phyloP scores from a whole-genome alignment of 1,140 invertebrate genomes.

The Drosophila serrata region DNA sequence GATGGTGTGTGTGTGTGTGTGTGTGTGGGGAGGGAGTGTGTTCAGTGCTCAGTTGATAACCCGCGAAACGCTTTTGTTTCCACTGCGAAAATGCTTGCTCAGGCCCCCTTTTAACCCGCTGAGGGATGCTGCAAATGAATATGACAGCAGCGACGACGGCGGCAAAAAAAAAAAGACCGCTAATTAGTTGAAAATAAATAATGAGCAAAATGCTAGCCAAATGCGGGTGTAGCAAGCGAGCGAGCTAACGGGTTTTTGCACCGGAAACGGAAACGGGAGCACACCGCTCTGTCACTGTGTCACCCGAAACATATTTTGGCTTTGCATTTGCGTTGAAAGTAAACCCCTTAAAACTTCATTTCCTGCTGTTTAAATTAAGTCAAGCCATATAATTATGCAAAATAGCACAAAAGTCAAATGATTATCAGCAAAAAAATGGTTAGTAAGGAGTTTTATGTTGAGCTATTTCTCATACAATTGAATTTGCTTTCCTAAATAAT shows the following conservation, averaged over 20 bases:
- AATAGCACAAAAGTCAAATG: background rate
- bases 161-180: too few relatives aligned
- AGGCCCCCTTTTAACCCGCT: background rate
- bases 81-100: constrained; percentile 37
- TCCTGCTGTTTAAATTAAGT: background rate
- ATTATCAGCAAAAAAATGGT: background rate
- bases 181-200: constrained; percentile 83
- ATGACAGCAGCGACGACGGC: constrained; percentile 51
- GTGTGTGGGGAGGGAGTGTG: background rate
- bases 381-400: background rate
- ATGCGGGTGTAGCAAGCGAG: constrained; percentile 23
- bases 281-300: background rate
- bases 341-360: background rate
- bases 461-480: background rate
- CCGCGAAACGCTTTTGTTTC: constrained; percentile 68
- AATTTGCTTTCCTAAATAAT: background rate
- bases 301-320: constrained; percentile 33
- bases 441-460: background rate
- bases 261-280: constrained; percentile 15
- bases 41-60: constrained; percentile 55
- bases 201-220: constrained; percentile 60
- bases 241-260: background rate
- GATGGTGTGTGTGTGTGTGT: background rate
- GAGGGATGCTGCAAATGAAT: constrained; percentile 33
- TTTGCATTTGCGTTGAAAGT: background rate